Evolutionary conservation across 2,888 invertebrate species (phyloP).

Genomic region (Calephelis perditalis): DNA sequence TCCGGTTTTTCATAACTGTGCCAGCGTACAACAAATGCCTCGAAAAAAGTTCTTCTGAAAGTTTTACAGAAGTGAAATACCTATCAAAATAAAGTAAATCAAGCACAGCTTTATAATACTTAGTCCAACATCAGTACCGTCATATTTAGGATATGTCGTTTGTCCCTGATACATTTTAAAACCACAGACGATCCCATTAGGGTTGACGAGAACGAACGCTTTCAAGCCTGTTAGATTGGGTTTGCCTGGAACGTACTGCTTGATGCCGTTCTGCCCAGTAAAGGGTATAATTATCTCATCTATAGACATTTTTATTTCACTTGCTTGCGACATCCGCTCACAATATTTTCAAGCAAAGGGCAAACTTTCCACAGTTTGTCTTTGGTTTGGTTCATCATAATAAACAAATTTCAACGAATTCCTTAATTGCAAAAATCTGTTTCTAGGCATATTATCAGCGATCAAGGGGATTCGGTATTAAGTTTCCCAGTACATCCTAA

Average conservation of each 20-base stretch:
- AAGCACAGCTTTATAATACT: background rate
- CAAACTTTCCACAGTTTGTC: conserved; percentile 17
- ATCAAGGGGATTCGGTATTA: no score
- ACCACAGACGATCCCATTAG: conserved; percentile 25
- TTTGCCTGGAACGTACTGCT: conserved; percentile 24
- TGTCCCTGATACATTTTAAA: conserved; percentile 24
- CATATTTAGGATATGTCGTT: background rate
- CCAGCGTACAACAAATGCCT: conserved; percentile 7
- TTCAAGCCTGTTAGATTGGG: conserved; percentile 26
- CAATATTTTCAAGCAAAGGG: conserved; percentile 16
- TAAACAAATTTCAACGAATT: no score
- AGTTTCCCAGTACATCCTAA: no score
- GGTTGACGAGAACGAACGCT: conserved; percentile 27
- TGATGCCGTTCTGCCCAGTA: conserved; percentile 14
- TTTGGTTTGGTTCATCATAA: no score
- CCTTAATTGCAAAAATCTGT: no score
- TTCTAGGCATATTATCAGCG: no score
- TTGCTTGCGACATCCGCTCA: conserved; percentile 15
- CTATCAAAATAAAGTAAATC: conserved; percentile 25
- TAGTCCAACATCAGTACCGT: background rate
- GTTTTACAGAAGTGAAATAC: conserved; percentile 25
- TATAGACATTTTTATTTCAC: conserved; percentile 20
- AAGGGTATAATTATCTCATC: conserved; percentile 31
- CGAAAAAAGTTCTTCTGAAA: conserved; percentile 8
- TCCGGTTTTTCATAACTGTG: conserved; percentile 18